These are phyloP conservation scores for Ophiothrix spiculata DNA, from an alignment of 35 echinoderm and acorn worm genomes.

Conservation along the genomic window DNA sequence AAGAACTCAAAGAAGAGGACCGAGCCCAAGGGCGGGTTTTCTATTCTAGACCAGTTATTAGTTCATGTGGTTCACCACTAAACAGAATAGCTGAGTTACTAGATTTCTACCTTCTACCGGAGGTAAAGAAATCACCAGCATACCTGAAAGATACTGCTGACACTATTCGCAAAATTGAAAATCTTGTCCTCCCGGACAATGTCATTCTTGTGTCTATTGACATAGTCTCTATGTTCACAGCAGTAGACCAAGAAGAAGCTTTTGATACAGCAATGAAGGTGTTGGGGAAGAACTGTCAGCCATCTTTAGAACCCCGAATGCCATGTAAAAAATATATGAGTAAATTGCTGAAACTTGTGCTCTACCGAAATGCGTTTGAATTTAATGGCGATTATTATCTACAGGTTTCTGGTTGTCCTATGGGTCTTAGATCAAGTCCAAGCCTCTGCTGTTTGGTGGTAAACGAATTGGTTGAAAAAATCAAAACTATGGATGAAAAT, in stretches of 20 bases:
- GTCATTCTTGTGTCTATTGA: too few species aligned
- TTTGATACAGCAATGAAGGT: too few species aligned
- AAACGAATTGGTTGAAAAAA: background rate
- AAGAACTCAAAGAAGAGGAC: background rate
- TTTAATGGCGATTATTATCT: background rate
- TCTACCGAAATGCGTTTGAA: background rate
- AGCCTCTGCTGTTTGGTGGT: background rate
- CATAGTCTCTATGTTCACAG: too few species aligned
- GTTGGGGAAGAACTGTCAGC: too few species aligned
- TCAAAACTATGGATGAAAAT: background rate
- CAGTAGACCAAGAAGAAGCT: too few species aligned
- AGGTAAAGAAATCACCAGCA: background rate
- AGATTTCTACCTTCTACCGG: conserved; percentile 4
- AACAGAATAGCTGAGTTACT: background rate
- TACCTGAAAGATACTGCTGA: background rate
- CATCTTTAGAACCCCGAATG: background rate
- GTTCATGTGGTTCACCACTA: background rate
- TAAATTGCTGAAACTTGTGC: background rate
- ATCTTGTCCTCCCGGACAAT: background rate
- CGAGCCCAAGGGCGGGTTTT: too few species aligned
- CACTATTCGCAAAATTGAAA: background rate
- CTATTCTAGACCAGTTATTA: background rate
- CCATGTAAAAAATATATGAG: background rate
- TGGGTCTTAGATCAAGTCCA: background rate
- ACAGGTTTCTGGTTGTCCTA: background rate